Conservation (phyloP, 2,113 vertebrate genomes). For the Illadopsis cleaveri region DNA sequence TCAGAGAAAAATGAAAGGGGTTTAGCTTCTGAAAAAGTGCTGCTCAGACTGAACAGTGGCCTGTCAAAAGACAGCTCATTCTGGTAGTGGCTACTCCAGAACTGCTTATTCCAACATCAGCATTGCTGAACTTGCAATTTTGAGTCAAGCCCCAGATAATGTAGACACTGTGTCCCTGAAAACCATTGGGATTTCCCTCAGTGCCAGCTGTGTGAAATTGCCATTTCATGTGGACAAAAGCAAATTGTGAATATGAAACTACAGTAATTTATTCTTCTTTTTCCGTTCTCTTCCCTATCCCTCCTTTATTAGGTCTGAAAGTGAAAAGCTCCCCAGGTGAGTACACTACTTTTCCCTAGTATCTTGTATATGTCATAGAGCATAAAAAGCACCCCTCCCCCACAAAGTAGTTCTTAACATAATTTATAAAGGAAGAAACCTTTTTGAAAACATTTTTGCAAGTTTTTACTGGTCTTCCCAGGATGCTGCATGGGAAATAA, state of each 20-base stretch:
- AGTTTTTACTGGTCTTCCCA: background rate
- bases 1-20: background rate
- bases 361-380: background rate
- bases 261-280: background rate
- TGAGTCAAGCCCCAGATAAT: background rate
- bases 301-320: conserved; percentile 27
- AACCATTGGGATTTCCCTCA: background rate
- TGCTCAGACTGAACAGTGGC: background rate
- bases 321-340: conserved; percentile 36
- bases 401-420: background rate
- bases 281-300: background rate
- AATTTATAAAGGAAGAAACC: background rate
- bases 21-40: background rate
- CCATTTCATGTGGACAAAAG: background rate
- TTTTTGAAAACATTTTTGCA: background rate
- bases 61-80: background rate
- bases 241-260: background rate
- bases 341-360: background rate
- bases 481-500: background rate
- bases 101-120: background rate
- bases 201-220: background rate
- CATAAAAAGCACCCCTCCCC: background rate
- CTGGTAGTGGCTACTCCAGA: background rate
- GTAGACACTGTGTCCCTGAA: background rate
- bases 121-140: background rate